Evolutionary conservation across 2,113 vertebrate genomes (phyloP).

Genomic region (Thryonomys swinderianus): DNA sequence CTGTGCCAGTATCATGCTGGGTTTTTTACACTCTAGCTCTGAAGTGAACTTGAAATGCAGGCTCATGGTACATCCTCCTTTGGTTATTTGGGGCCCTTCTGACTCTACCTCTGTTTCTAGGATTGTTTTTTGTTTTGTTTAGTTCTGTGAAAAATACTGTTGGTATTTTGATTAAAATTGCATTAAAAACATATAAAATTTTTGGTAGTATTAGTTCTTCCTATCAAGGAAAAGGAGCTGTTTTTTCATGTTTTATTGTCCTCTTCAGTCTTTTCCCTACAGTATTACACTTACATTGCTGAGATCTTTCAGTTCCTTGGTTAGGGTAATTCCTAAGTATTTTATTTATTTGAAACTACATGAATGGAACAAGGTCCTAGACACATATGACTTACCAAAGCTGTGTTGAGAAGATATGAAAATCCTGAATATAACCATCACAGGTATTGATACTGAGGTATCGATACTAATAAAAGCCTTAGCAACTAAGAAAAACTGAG

Average conservation of each 20-base stretch:
- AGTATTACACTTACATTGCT: not conserved
- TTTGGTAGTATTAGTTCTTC: not conserved
- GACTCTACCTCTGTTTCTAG: not conserved
- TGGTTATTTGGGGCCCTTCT: not conserved
- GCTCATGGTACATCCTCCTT: not conserved
- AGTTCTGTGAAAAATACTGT: not conserved
- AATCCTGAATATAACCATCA: not conserved
- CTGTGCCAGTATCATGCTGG: not conserved
- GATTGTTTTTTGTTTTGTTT: not conserved
- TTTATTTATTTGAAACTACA: not conserved
- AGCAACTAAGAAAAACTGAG: not conserved
- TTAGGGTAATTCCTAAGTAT: not conserved
- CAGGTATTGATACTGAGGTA: not conserved
- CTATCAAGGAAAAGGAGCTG: not conserved
- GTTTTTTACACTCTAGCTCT: not conserved
- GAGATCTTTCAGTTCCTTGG: not conserved
- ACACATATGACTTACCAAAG: not conserved
- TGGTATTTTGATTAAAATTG: not conserved
- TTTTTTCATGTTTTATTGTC: not conserved
- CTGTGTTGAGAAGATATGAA: not conserved
- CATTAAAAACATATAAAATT: not conserved
- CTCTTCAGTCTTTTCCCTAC: not conserved
- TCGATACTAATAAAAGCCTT: not conserved
- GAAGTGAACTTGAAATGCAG: not conserved
- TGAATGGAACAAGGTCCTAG: not conserved